These are phyloP conservation scores for Bagarius yarrelli DNA, from an alignment of 2,113 vertebrate genomes.

Conservation along the genomic window DNA sequence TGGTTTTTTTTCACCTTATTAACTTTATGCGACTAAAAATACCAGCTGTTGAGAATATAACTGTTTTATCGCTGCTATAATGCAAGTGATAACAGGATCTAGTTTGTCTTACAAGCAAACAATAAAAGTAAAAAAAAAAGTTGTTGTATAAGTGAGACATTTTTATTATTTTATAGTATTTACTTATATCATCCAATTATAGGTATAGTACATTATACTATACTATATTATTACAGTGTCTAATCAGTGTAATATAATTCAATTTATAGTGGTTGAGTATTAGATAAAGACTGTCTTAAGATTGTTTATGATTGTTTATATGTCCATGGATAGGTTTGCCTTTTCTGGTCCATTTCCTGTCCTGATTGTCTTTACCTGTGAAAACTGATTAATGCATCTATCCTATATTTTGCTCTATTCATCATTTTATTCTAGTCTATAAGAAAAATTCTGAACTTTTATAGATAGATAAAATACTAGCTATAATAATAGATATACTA, in stretches of 20 bases:
- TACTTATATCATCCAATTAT: no score
- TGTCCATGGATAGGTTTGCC: neutral
- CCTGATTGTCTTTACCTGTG: neutral
- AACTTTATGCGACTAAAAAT: neutral
- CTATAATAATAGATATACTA: neutral
- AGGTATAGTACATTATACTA: no score
- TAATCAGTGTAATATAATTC: neutral
- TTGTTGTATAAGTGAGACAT: neutral
- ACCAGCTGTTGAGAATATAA: neutral
- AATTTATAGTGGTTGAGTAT: neutral
- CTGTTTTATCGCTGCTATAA: neutral
- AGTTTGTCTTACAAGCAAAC: neutral
- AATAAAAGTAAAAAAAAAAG: neutral
- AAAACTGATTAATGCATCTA: neutral
- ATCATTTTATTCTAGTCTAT: neutral
- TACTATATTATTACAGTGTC: no score
- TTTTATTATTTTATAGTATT: no score
- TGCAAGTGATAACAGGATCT: neutral
- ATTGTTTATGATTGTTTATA: no score
- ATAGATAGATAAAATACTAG: neutral
- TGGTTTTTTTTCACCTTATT: neutral
- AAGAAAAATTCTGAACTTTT: neutral
- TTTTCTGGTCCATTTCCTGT: neutral
- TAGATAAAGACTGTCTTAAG: neutral
- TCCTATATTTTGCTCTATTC: slow-evolving; percentile 12